Evolutionary conservation across 2,113 vertebrate species (phyloP).

Genomic region (Ardeotis arabs): DNA sequence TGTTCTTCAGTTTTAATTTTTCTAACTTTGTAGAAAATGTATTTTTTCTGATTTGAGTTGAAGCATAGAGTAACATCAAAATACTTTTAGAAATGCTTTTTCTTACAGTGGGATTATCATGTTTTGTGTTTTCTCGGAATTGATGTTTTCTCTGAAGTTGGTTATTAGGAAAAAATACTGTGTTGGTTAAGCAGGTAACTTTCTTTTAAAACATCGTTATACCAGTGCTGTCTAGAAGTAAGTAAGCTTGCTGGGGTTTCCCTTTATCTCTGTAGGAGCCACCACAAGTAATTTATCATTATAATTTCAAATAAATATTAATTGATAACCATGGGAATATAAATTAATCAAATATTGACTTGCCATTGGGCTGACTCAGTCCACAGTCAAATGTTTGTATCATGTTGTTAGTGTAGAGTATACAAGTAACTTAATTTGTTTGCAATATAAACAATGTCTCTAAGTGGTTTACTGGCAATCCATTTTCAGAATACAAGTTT

Average conservation of each 20-base stretch:
- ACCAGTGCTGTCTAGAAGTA: neutral
- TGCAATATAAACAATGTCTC: neutral
- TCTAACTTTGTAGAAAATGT: neutral
- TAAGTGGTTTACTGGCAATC: neutral
- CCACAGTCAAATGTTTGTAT: neutral
- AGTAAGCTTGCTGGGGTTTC: neutral
- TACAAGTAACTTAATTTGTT: neutral
- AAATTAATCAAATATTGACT: neutral
- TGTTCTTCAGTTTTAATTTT: neutral
- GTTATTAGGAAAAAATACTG: neutral
- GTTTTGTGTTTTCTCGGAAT: neutral
- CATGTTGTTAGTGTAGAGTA: neutral
- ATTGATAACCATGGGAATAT: neutral
- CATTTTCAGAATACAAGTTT: neutral
- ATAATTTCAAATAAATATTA: neutral
- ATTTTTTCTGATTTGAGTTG: neutral
- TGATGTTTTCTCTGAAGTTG: neutral
- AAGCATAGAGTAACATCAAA: neutral
- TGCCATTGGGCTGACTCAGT: neutral
- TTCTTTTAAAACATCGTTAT: neutral
- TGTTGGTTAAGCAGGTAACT: neutral
- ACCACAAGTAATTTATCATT: neutral
- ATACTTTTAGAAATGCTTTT: neutral
- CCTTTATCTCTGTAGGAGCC: neutral
- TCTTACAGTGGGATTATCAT: neutral